Evolutionary conservation across 2,797 vertebrate species (phyloP).

Genomic region (Poecilia picta): DNA sequence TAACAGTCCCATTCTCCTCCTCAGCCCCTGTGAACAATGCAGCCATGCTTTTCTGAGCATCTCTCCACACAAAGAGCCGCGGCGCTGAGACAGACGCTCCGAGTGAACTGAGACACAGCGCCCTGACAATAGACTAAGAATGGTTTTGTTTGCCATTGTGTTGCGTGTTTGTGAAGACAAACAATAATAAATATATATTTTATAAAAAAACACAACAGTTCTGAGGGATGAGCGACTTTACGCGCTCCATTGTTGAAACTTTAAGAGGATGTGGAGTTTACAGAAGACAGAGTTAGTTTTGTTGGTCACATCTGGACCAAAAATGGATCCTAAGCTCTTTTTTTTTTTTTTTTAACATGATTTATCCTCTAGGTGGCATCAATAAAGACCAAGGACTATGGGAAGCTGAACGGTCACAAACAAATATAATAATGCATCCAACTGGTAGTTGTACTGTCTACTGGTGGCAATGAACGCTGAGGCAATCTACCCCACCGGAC

Average conservation of each 20-base stretch:
- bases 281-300: slow-evolving; percentile 25
- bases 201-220: slow-evolving; percentile 26
- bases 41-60: slow-evolving; percentile 60
- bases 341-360: neutral
- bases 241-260: slow-evolving; percentile 55
- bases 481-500: slow-evolving; percentile 70
- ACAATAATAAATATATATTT: slow-evolving; percentile 65
- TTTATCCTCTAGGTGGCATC: neutral
- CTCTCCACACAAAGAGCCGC: slow-evolving; percentile 75
- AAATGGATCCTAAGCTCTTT: neutral
- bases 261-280: slow-evolving; percentile 65
- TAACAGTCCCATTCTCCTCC: slow-evolving; percentile 76
- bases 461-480: slow-evolving; percentile 57
- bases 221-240: slow-evolving; percentile 62
- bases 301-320: slow-evolving; percentile 4
- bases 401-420: neutral
- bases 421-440: neutral
- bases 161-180: slow-evolving; percentile 60
- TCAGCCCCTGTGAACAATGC: slow-evolving; percentile 72
- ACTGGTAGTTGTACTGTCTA: slow-evolving; percentile 61
- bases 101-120: slow-evolving; percentile 72
- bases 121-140: slow-evolving; percentile 70
- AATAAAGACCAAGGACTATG: neutral
- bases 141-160: slow-evolving; percentile 74
- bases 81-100: slow-evolving; percentile 71